Conservation (phyloP, 1,140 invertebrate genomes). For the Nylanderia fulva region DNA sequence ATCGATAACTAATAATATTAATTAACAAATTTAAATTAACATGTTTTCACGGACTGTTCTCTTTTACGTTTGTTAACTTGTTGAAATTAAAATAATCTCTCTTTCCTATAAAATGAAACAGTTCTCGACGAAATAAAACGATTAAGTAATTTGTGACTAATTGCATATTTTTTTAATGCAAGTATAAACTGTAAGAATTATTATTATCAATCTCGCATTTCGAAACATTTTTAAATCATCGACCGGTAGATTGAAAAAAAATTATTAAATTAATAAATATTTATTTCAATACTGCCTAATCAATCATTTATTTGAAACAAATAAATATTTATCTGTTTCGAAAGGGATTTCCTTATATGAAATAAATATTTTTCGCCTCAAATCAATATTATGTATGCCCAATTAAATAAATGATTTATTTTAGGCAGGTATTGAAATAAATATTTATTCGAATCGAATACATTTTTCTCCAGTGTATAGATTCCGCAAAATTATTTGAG, state of each 20-base stretch:
- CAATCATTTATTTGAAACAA: no score
- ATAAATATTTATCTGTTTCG: no score
- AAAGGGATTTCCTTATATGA: no score
- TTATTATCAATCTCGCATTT: neutral
- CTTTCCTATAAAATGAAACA: neutral
- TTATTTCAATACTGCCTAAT: no score
- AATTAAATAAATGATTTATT: no score
- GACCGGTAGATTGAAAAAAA: neutral
- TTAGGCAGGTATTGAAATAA: no score
- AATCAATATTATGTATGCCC: no score
- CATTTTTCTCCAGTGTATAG: no score
- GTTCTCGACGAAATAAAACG: neutral
- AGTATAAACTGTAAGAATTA: neutral
- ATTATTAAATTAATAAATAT: no score
- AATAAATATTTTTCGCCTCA: no score
- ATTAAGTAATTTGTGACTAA: neutral
- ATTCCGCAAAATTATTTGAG: neutral
- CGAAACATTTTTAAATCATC: neutral
- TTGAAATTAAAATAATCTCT: neutral
- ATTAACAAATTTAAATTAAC: conserved; percentile 22
- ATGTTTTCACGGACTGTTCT: neutral
- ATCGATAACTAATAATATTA: neutral
- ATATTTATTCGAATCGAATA: no score
- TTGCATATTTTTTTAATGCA: neutral
- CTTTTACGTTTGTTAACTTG: neutral